These are phyloP conservation scores for Phenganax marumi DNA, from an alignment of 92 coral and sea anemone species.

Conservation along the genomic window DNA sequence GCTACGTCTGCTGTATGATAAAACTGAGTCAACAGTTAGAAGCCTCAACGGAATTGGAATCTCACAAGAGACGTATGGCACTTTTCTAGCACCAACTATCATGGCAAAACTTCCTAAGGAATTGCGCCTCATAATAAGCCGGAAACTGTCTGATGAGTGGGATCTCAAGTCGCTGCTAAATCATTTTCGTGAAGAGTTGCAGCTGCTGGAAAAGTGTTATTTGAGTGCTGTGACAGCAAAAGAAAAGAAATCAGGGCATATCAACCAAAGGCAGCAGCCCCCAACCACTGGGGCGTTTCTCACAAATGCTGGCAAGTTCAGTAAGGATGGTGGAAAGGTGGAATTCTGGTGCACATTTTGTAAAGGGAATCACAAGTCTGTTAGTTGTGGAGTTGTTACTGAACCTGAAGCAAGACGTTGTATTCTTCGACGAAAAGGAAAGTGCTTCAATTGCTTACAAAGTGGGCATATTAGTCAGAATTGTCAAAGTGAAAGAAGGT, in stretches of 20 bases:
- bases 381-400: constrained; percentile 21
- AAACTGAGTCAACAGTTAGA: constrained; percentile 19
- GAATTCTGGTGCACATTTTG: constrained; percentile 34
- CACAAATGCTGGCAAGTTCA: background rate
- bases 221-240: constrained; percentile 28
- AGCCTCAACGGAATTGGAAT: constrained; percentile 16
- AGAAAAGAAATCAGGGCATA: background rate
- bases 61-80: constrained; percentile 37
- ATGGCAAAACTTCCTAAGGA: constrained; percentile 51
- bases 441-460: constrained; percentile 25
- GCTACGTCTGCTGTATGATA: constrained; percentile 32
- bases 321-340: background rate
- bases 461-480: constrained; percentile 2
- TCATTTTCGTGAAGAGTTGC: constrained; percentile 31
- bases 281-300: constrained; percentile 15
- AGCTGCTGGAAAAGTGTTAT: constrained; percentile 38
- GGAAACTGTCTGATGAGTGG: constrained; percentile 43
- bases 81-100: constrained; percentile 43
- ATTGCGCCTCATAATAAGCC: constrained; percentile 28
- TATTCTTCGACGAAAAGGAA: constrained; percentile 20
- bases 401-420: constrained; percentile 9
- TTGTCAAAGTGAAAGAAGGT: background rate
- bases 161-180: constrained; percentile 35
- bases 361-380: constrained; percentile 18
- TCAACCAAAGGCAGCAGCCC: background rate